A percentile compares a stretch with the other conserved stretches of the same genome.
Conservation (phyloP, 2,888 invertebrate genomes). For the Drosophila kokeensis region DNA sequence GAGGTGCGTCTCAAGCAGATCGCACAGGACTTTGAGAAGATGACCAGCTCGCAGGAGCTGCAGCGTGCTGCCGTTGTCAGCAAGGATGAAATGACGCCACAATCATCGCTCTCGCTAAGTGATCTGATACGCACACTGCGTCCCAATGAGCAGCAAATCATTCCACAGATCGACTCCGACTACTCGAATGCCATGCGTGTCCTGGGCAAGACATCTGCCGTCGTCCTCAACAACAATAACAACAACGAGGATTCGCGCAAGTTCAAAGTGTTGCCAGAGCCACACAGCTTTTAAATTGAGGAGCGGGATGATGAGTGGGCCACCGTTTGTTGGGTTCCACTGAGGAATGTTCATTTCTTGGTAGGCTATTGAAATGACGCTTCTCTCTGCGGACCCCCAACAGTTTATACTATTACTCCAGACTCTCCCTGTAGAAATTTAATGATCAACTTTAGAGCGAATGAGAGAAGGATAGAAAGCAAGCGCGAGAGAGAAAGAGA, state of each 20-base stretch:
- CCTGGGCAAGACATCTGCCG: conserved; percentile 82
- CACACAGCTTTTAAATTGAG: conserved; percentile 42
- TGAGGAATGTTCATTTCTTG: conserved; percentile 72
- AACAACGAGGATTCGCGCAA: conserved; percentile 67
- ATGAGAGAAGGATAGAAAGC: conserved; percentile 28
- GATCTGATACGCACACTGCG: conserved; percentile 84
- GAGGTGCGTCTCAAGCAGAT: conserved; percentile 84
- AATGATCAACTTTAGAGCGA: conserved; percentile 40
- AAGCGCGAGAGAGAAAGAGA: neutral
- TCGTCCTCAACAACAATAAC: conserved; percentile 44
- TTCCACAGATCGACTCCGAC: conserved; percentile 85
- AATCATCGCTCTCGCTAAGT: conserved; percentile 84
- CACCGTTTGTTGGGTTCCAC: conserved; percentile 61
- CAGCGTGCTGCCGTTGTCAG: conserved; percentile 54
- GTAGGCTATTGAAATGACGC: conserved; percentile 54
- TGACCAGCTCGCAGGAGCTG: conserved; percentile 73
- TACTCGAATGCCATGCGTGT: conserved; percentile 85
- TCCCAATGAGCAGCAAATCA: conserved; percentile 84
- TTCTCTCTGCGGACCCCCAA: conserved; percentile 71
- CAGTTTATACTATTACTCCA: conserved; percentile 11
- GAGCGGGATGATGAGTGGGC: neutral
- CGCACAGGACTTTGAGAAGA: conserved; percentile 84
- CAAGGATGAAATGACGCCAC: conserved; percentile 82
- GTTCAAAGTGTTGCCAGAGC: conserved; percentile 57
- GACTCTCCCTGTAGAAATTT: conserved; percentile 38